These are phyloP conservation scores for Hemitrygon akajei DNA, from an alignment of 2,797 vertebrate species.

Conservation along the genomic window DNA sequence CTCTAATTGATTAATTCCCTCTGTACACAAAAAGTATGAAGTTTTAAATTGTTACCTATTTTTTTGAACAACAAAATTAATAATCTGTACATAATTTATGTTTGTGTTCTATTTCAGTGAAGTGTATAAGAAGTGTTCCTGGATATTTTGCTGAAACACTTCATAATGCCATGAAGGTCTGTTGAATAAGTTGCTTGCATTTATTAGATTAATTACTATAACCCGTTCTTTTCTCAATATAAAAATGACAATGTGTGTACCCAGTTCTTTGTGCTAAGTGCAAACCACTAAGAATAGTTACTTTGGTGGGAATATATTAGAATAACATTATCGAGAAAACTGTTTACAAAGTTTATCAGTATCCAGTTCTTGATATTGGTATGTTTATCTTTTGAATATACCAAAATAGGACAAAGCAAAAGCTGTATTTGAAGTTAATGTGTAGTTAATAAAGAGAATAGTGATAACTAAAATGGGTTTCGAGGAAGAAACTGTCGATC, in stretches of 20 bases:
- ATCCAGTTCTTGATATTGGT: neutral
- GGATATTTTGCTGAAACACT: constrained; percentile 78
- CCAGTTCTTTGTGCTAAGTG: neutral
- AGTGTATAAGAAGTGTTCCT: constrained; percentile 75
- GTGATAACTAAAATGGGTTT: neutral
- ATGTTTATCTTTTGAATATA: neutral
- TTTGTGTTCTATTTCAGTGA: constrained; percentile 58
- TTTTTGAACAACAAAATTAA: neutral
- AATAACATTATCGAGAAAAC: neutral
- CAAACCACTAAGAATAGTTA: neutral
- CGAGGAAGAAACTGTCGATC: neutral
- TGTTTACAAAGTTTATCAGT: neutral
- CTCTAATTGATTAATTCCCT: neutral
- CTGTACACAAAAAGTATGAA: neutral
- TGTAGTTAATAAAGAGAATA: neutral
- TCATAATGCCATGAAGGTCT: constrained; percentile 80
- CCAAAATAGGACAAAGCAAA: neutral
- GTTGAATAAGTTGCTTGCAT: constrained; percentile 62
- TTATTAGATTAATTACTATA: neutral
- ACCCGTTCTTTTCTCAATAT: neutral
- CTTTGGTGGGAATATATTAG: neutral
- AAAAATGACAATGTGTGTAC: neutral
- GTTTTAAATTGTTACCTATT: neutral
- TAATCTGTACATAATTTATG: neutral
- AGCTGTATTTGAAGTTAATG: neutral